Evolutionary conservation across 2,888 invertebrate genomes (phyloP), one percentile per base, ranked within the genome.

Genomic region (Xestia ashworthii): DNA sequence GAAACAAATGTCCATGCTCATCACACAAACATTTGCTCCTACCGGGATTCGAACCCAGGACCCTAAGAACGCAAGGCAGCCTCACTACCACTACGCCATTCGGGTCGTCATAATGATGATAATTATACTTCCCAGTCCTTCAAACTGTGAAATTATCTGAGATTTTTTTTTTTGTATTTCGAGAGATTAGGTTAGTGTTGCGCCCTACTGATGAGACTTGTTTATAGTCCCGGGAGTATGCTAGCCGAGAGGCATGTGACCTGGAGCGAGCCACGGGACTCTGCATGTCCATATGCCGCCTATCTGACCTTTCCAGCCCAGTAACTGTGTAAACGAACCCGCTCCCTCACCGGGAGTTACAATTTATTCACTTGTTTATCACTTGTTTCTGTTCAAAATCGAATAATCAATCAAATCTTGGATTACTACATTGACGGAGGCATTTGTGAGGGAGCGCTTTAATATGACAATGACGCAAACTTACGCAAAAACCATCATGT

Each of bases 401-500:
- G 25, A 58, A 32, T 32, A 32, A 32, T 32, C 32, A 32, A 32
- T 32, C 32, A 32, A 32, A 58, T 25, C 16, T 25, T 3, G 55
- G n/a, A n/a, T 55, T n/a, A 14, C 1, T 14, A 25, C 25, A 14
- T 62, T 38, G 41, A 5, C 6, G 4, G 38, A 19, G 5, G 14
- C 3, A 22, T 5, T 6, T 12, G 12, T 16, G 32, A 8, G 64
- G 14, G 48, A 19, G 6, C 16, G 25, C 55, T 16, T 14, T 65
- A 65, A 41, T 2, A 62, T 41, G 64, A 41, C 12, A 64, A 70
- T 16, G 32, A 38, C n/a, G 0, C 22, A 44, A 53, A 72, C 78
- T 75, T 60, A 97, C 96, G 86, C 81, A 16, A 95, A 94, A 19
- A 96, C 78, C 3, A 89, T 83, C 44, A 93, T 83, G 1, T 79